Evolutionary conservation across 2,113 vertebrate genomes (phyloP).

Genomic region (Astatoreochromis straeleni): DNA sequence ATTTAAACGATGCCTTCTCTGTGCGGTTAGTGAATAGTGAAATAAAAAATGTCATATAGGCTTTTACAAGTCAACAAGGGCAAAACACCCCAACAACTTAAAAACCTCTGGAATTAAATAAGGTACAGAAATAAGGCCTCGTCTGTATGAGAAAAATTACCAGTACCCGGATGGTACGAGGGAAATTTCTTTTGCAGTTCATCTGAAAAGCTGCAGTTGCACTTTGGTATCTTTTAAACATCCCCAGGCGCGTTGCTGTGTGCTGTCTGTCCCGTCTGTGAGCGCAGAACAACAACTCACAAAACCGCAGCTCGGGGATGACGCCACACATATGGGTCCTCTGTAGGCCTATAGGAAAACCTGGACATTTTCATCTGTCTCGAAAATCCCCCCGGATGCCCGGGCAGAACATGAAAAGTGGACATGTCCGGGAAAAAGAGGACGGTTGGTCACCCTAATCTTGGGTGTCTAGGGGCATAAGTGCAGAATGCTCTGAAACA

Average conservation of each 20-base stretch:
- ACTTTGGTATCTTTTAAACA: background rate
- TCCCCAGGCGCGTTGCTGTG: accelerated
- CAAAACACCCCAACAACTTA: accelerated
- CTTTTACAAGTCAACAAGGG: background rate
- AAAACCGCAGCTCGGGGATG: background rate
- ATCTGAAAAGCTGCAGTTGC: background rate
- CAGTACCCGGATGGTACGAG: background rate
- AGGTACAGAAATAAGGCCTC: background rate
- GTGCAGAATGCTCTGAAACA: too few species aligned
- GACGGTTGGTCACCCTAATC: too few species aligned
- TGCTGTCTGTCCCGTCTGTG: background rate
- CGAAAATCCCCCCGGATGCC: too few species aligned
- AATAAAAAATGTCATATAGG: background rate
- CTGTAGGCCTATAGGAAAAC: background rate
- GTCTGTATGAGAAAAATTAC: background rate
- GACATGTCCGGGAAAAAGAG: too few species aligned
- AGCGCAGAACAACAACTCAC: background rate
- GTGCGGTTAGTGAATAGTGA: background rate
- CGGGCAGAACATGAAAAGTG: too few species aligned
- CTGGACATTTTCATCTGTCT: background rate
- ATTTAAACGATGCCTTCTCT: background rate
- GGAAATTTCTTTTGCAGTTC: background rate
- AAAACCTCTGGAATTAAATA: background rate
- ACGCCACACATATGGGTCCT: background rate
- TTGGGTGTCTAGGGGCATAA: too few species aligned